Evolutionary conservation across 1,140 invertebrate species (phyloP), one percentile per base, ranked within the genome.

Genomic region (Tetragonula clypearis): DNA sequence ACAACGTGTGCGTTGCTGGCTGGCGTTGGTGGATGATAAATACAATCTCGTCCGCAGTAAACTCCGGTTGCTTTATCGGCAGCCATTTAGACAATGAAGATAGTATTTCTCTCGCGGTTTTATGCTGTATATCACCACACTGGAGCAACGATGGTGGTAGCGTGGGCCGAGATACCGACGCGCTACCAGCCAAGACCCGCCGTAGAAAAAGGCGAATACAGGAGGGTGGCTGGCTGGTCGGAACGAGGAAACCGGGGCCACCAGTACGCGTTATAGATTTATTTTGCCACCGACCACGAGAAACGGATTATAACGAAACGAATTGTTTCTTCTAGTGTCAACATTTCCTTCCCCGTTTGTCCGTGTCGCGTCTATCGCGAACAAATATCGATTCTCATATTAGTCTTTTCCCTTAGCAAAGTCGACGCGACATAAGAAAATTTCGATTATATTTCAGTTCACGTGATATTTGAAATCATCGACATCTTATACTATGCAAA

Each of bases 31-130:
- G 53, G 87, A 93, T 93, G 93, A 93, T 93, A 93, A 93, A 93
- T 92, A 92, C 91, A 93, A 94, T 94, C 92, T 93, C 88, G 88
- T 86, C 89, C 68, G 90, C 89, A 88, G 89, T 90, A 92, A 93
- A 93, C 92, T 91, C 89, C 85, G 88, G 86, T 87, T 90, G 90
- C 89, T 94, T 93, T 93, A 94, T 94, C 92, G 92, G 93, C 87
- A 90, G 91, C 92, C 93, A 93, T 94, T 94, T 93, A 93, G 93
- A 93, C 92, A 94, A 93, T 92, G 92, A 93, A 94, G 93, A 93
- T 93, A 93, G 92, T 92, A 93, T 93, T 93, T 93, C 92, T 93
- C 92, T 91, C 88, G 90, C 90, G 90, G 92, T 93, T 93, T 92
- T 91, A 92, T 92, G 87, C 87, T 93, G 77, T 93, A 92, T 92